phyloP scores from a whole-genome alignment of 2,113 vertebrate species.

The Strix uralensis region DNA sequence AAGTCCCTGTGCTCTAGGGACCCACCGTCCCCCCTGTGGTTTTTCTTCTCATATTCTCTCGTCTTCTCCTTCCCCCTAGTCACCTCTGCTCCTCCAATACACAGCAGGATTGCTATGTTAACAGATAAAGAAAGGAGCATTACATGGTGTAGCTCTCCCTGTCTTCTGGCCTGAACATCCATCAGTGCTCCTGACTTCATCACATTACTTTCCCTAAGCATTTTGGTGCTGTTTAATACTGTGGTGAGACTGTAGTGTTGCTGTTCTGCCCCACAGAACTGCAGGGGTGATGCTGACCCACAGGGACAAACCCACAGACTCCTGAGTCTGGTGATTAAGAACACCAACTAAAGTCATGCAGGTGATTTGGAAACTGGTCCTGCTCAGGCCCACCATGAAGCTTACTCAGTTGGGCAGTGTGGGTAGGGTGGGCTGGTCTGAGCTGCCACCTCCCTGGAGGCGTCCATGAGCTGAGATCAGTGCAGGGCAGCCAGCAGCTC shows the following conservation, averaged over 20 bases:
- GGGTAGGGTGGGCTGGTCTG: background rate
- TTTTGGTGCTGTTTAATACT: background rate
- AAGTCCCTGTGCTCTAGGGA: background rate
- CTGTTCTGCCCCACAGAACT: background rate
- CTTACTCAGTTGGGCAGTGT: accelerated
- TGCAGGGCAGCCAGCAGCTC: accelerated
- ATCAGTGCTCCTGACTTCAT: background rate
- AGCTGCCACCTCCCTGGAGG: accelerated
- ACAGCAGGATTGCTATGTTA: background rate
- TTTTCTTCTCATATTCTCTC: background rate
- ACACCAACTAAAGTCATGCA: accelerated
- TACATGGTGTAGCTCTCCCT: background rate
- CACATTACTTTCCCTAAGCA: background rate
- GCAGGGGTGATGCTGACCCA: accelerated
- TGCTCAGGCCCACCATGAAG: background rate
- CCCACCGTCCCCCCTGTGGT: accelerated
- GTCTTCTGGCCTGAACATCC: background rate
- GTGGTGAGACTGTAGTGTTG: accelerated
- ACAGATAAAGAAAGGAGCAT: background rate
- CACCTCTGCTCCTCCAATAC: background rate
- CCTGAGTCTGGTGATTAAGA: too few relatives aligned
- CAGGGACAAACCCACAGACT: accelerated
- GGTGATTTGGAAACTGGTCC: background rate
- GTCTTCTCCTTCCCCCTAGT: background rate
- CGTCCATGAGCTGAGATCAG: accelerated